A percentile compares a stretch with the other conserved stretches of the same genome.
Evolutionary conservation across 2,113 vertebrate genomes (phyloP).

Genomic region (Grantiella picta): DNA sequence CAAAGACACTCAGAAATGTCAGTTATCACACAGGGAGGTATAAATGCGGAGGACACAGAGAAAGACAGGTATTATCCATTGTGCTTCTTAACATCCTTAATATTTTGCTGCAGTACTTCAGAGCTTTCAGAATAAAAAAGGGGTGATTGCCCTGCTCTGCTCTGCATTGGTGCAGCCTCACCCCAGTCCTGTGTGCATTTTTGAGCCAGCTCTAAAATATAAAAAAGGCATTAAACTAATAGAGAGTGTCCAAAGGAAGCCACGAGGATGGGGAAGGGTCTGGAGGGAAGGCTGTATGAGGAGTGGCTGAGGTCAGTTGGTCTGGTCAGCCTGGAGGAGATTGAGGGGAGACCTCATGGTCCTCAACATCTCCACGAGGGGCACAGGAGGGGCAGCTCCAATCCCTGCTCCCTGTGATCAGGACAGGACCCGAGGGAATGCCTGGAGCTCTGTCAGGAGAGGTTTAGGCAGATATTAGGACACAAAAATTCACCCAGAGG

Average conservation of each 20-base stretch:
- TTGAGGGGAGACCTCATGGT: neutral
- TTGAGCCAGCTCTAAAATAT: neutral
- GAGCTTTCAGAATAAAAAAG: neutral
- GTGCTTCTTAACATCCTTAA: neutral
- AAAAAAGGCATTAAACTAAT: neutral
- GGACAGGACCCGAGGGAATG: neutral
- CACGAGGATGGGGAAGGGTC: neutral
- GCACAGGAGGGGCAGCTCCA: neutral
- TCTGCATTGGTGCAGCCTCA: fast-evolving
- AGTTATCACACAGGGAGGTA: neutral
- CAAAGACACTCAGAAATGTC: constrained; percentile 2
- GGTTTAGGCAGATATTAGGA: no score
- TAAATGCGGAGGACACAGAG: neutral
- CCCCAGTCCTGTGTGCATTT: neutral
- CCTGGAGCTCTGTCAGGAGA: neutral
- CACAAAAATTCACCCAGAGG: neutral
- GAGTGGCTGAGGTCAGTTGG: neutral
- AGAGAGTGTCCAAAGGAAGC: neutral
- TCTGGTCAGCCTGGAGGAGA: neutral
- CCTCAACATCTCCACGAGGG: neutral
- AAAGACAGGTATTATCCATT: neutral
- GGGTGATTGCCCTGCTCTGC: neutral
- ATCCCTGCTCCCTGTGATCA: neutral
- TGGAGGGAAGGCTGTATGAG: fast-evolving
- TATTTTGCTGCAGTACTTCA: neutral